These are phyloP conservation scores for Mactra quadrangularis DNA, from an alignment of 1,140 invertebrate species.

Conservation along the genomic window DNA sequence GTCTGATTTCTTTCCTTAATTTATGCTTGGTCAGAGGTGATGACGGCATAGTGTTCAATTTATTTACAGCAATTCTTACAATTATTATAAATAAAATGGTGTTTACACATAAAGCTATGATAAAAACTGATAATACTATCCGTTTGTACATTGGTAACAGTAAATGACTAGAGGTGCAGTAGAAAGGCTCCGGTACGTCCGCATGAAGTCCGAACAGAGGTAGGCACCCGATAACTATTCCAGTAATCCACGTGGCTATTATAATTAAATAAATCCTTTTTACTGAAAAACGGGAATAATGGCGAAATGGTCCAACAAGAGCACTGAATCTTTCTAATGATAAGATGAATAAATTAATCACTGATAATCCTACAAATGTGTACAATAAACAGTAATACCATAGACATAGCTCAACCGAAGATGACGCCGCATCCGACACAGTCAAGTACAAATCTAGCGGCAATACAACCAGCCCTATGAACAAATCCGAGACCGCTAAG, in stretches of 20 bases:
- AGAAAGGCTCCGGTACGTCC: too few species aligned
- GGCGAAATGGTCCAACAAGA: conserved; percentile 8
- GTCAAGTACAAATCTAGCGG: not conserved
- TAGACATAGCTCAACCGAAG: not conserved
- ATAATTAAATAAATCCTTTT: not conserved
- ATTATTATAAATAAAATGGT: conserved; percentile 15
- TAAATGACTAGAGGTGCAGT: too few species aligned
- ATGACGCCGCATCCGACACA: not conserved
- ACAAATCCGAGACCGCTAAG: conserved; percentile 1
- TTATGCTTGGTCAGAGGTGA: not conserved
- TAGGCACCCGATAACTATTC: not conserved
- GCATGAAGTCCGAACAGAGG: not conserved
- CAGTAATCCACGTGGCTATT: not conserved
- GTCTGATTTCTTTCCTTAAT: not conserved
- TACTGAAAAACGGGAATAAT: conserved; percentile 1
- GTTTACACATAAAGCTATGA: not conserved
- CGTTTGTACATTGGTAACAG: too few species aligned
- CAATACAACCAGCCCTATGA: conserved; percentile 4
- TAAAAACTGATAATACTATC: too few species aligned
- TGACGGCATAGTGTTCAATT: not conserved
- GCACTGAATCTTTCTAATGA: conserved; percentile 20
- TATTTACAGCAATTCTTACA: conserved; percentile 2
- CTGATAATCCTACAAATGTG: not conserved
- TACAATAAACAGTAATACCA: conserved; percentile 10
- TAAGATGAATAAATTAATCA: conserved; percentile 10